Evolutionary conservation across 1,140 invertebrate species (phyloP).

Genomic region (Listronotus oregonensis): DNA sequence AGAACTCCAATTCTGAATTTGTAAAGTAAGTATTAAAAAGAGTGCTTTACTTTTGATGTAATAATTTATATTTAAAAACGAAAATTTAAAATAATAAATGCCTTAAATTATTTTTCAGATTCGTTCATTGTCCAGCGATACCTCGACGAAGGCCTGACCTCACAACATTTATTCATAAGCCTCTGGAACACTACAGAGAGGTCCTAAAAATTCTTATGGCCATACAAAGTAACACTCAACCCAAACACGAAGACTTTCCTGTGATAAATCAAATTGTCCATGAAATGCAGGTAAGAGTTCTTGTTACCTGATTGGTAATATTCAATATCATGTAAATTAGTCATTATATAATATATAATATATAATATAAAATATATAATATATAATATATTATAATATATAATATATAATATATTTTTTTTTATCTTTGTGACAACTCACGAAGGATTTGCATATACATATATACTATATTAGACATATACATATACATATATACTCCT

Average conservation of each 20-base stretch:
- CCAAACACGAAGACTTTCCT: conserved; percentile 57
- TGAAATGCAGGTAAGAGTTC: conserved; percentile 59
- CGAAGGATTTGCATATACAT: too few species aligned
- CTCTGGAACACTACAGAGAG: conserved; percentile 76
- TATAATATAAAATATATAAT: too few species aligned
- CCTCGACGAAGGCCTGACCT: conserved; percentile 79
- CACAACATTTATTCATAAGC: conserved; percentile 78
- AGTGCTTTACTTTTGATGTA: too few species aligned
- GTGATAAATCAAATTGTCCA: conserved; percentile 57
- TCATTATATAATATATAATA: too few species aligned
- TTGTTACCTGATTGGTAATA: too few species aligned
- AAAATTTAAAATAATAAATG: too few species aligned
- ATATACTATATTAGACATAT: too few species aligned
- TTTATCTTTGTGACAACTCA: too few species aligned
- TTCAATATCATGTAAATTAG: too few species aligned
- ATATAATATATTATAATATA: too few species aligned
- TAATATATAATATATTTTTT: too few species aligned
- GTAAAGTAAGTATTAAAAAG: conserved; percentile 31
- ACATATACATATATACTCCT: too few species aligned
- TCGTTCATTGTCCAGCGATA: conserved; percentile 77
- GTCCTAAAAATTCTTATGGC: conserved; percentile 62
- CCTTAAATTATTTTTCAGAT: conserved; percentile 60
- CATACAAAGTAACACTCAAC: conserved; percentile 55
- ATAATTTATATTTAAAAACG: not conserved
- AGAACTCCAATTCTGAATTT: conserved; percentile 56